These are phyloP conservation scores for Cyclopterus lumpus DNA, from an alignment of 2,797 vertebrate species.

Conservation along the genomic window DNA sequence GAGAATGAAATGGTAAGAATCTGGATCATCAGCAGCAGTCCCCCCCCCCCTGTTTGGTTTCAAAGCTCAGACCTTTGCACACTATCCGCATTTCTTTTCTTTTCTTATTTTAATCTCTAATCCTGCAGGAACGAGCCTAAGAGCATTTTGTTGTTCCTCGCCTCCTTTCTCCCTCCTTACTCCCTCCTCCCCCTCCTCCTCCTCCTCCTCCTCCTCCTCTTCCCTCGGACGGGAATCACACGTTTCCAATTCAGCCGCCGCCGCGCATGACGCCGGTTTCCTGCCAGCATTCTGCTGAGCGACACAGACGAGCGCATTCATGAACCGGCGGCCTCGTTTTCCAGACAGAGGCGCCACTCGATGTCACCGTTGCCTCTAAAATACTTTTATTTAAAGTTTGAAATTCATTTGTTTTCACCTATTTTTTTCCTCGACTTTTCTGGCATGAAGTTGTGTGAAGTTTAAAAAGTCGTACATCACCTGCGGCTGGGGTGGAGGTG, in stretches of 20 bases:
- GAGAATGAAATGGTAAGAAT: not conserved
- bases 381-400: not conserved
- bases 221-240: slow-evolving; percentile 64
- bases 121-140: slow-evolving; percentile 47
- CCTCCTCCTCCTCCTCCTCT: slow-evolving; percentile 4
- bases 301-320: not conserved
- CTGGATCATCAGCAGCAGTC: too few species aligned
- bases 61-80: slow-evolving; percentile 23
- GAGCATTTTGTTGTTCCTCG: slow-evolving; percentile 13
- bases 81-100: slow-evolving; percentile 19
- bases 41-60: slow-evolving; percentile 3
- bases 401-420: too few species aligned
- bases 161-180: not conserved
- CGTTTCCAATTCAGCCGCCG: slow-evolving; percentile 62
- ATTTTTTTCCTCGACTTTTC: too few species aligned
- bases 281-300: slow-evolving; percentile 1
- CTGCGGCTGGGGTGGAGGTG: not conserved
- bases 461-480: not conserved
- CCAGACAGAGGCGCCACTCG: not conserved
- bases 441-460: too few species aligned
- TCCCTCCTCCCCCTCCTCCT: not conserved
- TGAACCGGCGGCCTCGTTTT: not conserved
- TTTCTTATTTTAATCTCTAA: slow-evolving; percentile 32
- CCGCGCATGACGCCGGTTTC: slow-evolving; percentile 73
- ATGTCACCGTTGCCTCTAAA: not conserved